Evolutionary conservation across 1,140 invertebrate genomes (phyloP), one percentile per base, ranked within the genome.

Genomic region (Diabrotica virgifera): DNA sequence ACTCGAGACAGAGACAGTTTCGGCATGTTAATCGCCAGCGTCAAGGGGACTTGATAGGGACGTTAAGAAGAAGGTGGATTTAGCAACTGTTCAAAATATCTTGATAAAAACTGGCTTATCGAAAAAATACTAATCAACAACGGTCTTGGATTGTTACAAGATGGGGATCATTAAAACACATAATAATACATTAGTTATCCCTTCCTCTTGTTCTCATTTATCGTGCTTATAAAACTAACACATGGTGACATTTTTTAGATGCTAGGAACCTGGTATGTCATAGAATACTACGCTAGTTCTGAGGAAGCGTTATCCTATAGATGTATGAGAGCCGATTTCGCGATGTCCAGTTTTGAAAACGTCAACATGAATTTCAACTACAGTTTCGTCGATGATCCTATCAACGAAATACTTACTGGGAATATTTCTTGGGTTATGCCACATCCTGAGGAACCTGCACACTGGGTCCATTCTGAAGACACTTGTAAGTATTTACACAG

Each of bases 371-470:
- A 92, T 76, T 92, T 94, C 75, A 93, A 89, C 6, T 94, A 92
- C 73, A 89, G 87, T 59, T 94, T 90, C 71, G 87, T 86, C 0
- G 90, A 93, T 73, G 91, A 94, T 80, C 92, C 92, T 0, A 78
- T 90, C 6, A 87, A 90, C 35, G 91, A 94, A 75, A 84, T 85
- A 64, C 83, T 94, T 5, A 79, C 87, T 10, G 92, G 92, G 0
- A 94, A 93, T 74, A 93, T 94, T 59, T 94, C 92, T 0, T 94
- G 91, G 91, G 83, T 85, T 66, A 88, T 94, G 63, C 89, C 89
- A 0, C 85, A 90, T 64, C 79, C 86, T 24, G 83, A 82, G 10
- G 79, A 85, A 59, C 90, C 90, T 0, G 89, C 90, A 0, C 92
- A 94, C 75, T 94, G 92, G 92, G 83, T 89, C 7, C 92, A 94